Percentiles rank a stretch among this genome's conserved stretches.
Conservation (phyloP, 2,888 invertebrate genomes). For the Argynnis bischoffii region DNA sequence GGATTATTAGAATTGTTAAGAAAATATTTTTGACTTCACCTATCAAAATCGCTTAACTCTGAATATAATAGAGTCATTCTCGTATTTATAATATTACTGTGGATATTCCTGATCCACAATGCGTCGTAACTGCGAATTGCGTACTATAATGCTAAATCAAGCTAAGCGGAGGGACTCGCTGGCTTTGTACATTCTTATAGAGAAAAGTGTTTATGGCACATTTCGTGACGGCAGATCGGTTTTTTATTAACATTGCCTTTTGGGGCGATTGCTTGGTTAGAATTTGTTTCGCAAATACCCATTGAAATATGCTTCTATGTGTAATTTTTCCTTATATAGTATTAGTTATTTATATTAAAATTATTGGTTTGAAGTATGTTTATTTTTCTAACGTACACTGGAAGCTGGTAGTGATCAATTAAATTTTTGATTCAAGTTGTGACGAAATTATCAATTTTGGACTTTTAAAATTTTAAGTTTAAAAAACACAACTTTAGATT, state of each 20-base stretch:
- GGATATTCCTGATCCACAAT: conserved; percentile 6
- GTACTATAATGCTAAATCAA: conserved; percentile 10
- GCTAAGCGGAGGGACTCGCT: conserved; percentile 8
- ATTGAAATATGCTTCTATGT: not conserved
- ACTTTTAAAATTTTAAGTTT: too few relatives aligned
- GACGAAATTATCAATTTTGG: too few relatives aligned
- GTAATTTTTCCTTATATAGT: not conserved
- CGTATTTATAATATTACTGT: not conserved
- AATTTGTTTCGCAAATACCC: conserved; percentile 3
- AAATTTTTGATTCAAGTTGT: too few relatives aligned
- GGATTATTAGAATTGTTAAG: not conserved
- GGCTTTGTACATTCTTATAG: conserved; percentile 50
- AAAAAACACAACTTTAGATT: too few relatives aligned
- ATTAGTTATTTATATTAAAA: too few relatives aligned
- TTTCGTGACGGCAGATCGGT: conserved; percentile 41
- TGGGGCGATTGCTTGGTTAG: conserved; percentile 21
- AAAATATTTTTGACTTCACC: not conserved
- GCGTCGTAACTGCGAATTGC: conserved; percentile 7
- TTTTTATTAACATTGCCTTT: conserved; percentile 33
- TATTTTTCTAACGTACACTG: too few relatives aligned
- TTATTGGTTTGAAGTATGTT: too few relatives aligned
- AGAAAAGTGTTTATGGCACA: conserved; percentile 65
- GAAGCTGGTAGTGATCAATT: too few relatives aligned
- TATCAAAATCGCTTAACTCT: too few relatives aligned
- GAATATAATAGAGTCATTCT: too few relatives aligned